phyloP scores from a whole-genome alignment of 2,888 invertebrate species.

The Idaea aversata region DNA sequence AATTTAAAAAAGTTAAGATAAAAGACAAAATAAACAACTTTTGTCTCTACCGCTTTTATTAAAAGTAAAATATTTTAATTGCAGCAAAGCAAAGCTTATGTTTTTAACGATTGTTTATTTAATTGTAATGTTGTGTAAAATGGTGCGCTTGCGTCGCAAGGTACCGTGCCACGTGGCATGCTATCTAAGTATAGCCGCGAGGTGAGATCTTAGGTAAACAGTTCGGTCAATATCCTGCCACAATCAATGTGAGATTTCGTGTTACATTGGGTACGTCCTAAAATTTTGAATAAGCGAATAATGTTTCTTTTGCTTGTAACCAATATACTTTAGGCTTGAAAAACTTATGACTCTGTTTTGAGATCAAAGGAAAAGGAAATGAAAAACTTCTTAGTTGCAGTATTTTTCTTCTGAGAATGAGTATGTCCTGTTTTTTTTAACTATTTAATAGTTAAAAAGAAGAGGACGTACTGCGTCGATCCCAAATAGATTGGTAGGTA shows the following conservation, averaged over 20 bases:
- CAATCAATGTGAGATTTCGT: constrained; percentile 38
- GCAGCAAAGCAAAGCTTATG: neutral
- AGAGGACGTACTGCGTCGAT: no score
- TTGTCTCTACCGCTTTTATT: neutral
- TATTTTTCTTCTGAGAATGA: no score
- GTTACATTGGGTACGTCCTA: neutral
- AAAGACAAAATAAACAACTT: neutral
- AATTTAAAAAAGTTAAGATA: neutral
- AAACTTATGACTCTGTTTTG: no score
- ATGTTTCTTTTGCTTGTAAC: no score
- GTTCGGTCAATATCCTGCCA: constrained; percentile 71
- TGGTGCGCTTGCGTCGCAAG: constrained; percentile 5
- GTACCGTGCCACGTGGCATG: constrained; percentile 9
- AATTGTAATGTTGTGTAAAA: neutral
- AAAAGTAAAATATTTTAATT: neutral
- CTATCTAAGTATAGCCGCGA: constrained; percentile 54
- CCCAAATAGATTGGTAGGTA: no score
- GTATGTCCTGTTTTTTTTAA: no score
- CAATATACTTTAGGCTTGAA: no score
- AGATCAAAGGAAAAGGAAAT: no score
- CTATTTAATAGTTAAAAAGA: no score
- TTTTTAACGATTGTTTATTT: neutral
- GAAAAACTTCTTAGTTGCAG: no score
- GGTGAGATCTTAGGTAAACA: constrained; percentile 60
- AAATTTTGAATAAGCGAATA: no score